These are phyloP conservation scores for Vireo altiloquus DNA, from an alignment of 2,113 vertebrate genomes.

Conservation along the genomic window DNA sequence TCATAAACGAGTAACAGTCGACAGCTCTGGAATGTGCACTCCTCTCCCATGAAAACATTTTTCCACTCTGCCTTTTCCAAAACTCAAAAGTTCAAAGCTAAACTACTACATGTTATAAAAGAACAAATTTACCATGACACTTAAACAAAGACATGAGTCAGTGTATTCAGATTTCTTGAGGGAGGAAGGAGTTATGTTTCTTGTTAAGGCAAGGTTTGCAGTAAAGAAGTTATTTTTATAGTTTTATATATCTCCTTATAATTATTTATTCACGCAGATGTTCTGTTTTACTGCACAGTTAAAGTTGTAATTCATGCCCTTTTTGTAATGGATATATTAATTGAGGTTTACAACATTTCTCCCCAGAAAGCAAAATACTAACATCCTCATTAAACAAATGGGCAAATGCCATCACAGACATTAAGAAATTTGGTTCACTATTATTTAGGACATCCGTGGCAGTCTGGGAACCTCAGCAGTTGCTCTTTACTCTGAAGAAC, in stretches of 20 bases:
- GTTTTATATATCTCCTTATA: slow-evolving; percentile 50
- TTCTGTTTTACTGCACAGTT: not conserved
- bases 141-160: slow-evolving; percentile 75
- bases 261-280: not conserved
- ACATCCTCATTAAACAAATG: slow-evolving; percentile 1
- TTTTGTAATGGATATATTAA: not conserved
- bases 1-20: slow-evolving; percentile 44
- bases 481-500: not conserved
- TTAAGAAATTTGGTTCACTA: not conserved
- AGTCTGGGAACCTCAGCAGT: not conserved
- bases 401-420: not conserved
- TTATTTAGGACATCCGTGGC: not conserved
- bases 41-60: slow-evolving; percentile 71
- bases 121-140: slow-evolving; percentile 72
- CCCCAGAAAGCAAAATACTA: slow-evolving; percentile 26
- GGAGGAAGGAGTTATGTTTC: slow-evolving; percentile 63
- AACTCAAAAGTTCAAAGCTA: slow-evolving; percentile 75
- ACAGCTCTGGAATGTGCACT: slow-evolving; percentile 65
- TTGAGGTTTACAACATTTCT: not conserved
- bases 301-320: not conserved
- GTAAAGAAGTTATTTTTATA: slow-evolving; percentile 47
- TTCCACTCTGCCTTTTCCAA: slow-evolving; percentile 72
- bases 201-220: slow-evolving; percentile 63
- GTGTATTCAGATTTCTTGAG: slow-evolving; percentile 67
- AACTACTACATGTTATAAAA: slow-evolving; percentile 69